Evolutionary conservation across 2,888 invertebrate species (phyloP).

Genomic region (Coenonympha glycerion): DNA sequence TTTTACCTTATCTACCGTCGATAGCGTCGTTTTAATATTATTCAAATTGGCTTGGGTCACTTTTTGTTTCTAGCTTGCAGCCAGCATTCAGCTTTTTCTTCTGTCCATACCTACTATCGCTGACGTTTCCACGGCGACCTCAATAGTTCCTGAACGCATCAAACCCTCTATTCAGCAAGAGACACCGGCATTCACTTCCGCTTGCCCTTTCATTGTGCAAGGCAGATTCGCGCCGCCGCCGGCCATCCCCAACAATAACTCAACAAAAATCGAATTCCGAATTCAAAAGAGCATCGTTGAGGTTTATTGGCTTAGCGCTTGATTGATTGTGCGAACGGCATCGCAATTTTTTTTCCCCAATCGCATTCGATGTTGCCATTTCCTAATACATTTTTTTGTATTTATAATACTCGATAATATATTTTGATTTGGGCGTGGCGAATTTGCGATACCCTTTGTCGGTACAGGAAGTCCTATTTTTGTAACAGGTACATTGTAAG

Average conservation of each 20-base stretch:
- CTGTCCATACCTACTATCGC: slow-evolving; percentile 31
- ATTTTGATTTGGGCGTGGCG: slow-evolving; percentile 75
- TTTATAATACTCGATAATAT: slow-evolving; percentile 57
- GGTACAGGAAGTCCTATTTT: slow-evolving; percentile 59
- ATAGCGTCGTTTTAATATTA: too few species aligned
- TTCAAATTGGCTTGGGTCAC: too few species aligned
- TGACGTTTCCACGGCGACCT: slow-evolving; percentile 44
- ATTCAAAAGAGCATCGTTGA: slow-evolving; percentile 76
- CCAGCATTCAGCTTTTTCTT: slow-evolving; percentile 16
- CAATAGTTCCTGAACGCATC: slow-evolving; percentile 64
- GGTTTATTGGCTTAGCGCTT: slow-evolving; percentile 77
- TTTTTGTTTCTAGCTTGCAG: not conserved
- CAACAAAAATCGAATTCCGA: slow-evolving; percentile 69
- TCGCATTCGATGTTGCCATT: slow-evolving; percentile 41
- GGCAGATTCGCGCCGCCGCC: slow-evolving; percentile 63
- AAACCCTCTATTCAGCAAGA: slow-evolving; percentile 54
- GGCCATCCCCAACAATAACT: slow-evolving; percentile 63
- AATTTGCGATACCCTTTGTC: slow-evolving; percentile 58
- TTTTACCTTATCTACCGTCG: too few species aligned
- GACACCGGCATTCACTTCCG: slow-evolving; percentile 69
- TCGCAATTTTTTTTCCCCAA: slow-evolving; percentile 42
- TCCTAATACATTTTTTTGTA: slow-evolving; percentile 41
- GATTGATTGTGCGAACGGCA: slow-evolving; percentile 74
- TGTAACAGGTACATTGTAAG: slow-evolving; percentile 34
- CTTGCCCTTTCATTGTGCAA: slow-evolving; percentile 66